Conservation (phyloP, 2,888 invertebrate species). For the Brenthis daphne region DNA sequence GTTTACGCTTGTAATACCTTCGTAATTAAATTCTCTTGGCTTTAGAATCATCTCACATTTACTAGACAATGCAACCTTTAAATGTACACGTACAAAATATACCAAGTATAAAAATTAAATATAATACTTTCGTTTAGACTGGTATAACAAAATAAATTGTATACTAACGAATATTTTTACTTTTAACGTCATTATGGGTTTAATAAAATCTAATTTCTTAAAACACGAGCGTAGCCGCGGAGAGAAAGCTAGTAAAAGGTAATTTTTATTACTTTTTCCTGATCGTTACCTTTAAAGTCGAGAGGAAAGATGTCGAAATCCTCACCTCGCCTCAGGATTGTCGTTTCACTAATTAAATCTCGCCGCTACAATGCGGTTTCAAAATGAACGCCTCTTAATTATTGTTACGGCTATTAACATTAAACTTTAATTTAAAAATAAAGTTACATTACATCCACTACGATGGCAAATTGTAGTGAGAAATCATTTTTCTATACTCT, state of each 20-base stretch:
- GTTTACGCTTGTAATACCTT: slow-evolving; percentile 31
- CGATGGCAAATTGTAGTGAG: not conserved
- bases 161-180: too few species aligned
- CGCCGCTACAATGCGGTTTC: slow-evolving; percentile 74
- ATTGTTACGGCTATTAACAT: slow-evolving; percentile 79
- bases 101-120: slow-evolving; percentile 11
- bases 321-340: slow-evolving; percentile 50
- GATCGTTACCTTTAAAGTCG: slow-evolving; percentile 22
- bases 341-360: slow-evolving; percentile 80
- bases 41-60: slow-evolving; percentile 43
- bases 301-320: slow-evolving; percentile 31
- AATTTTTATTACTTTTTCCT: not conserved
- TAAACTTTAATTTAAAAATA: slow-evolving; percentile 63
- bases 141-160: too few species aligned
- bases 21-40: slow-evolving; percentile 44
- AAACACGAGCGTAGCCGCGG: too few species aligned
- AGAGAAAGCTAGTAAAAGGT: too few species aligned
- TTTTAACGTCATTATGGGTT: too few species aligned
- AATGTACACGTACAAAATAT: slow-evolving; percentile 16
- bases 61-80: slow-evolving; percentile 17
- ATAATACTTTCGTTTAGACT: not conserved
- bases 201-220: too few species aligned
- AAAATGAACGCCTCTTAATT: slow-evolving; percentile 80
- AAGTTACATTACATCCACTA: slow-evolving; percentile 15
- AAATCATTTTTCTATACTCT: too few species aligned